Conservation (phyloP, 1,140 invertebrate genomes). For the Drosophila eugracilis region DNA sequence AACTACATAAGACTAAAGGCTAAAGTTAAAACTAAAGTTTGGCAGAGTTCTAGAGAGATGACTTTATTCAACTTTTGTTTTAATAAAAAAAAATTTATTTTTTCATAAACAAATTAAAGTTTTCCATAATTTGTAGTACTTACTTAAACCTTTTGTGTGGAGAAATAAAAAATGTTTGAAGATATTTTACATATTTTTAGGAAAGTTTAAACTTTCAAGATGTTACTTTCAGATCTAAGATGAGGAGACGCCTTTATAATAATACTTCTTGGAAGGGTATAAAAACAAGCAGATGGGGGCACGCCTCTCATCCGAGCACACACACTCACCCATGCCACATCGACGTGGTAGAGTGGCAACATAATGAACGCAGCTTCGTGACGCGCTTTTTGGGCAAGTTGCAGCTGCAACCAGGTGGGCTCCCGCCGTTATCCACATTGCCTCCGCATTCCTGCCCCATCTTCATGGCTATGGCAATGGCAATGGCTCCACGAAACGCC, state of each 20-base stretch:
- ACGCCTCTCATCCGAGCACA: not conserved
- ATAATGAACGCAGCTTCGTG: constrained; percentile 70
- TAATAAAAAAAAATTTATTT: too few species aligned
- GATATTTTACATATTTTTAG: too few species aligned
- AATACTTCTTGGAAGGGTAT: not conserved
- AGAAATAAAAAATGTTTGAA: too few species aligned
- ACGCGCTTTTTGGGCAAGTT: constrained; percentile 40
- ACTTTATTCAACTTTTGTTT: too few species aligned
- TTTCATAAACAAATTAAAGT: too few species aligned
- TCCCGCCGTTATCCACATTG: constrained; percentile 3
- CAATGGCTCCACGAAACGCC: constrained; percentile 5
- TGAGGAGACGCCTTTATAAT: not conserved
- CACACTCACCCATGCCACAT: constrained; percentile 34
- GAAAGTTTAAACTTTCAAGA: too few species aligned
- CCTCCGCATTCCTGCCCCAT: constrained; percentile 4
- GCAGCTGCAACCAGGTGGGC: constrained; percentile 36
- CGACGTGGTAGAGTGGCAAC: constrained; percentile 42
- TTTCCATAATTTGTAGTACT: too few species aligned
- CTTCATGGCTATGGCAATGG: too few species aligned
- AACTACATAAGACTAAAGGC: too few species aligned
- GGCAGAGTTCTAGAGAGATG: too few species aligned
- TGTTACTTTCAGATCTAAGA: too few species aligned
- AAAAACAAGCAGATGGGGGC: not conserved
- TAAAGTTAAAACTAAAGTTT: not conserved
- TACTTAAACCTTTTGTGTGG: too few species aligned